Base-by-base conservation (phyloP, 2,797 vertebrate species). In the Mus caroli region DNA sequence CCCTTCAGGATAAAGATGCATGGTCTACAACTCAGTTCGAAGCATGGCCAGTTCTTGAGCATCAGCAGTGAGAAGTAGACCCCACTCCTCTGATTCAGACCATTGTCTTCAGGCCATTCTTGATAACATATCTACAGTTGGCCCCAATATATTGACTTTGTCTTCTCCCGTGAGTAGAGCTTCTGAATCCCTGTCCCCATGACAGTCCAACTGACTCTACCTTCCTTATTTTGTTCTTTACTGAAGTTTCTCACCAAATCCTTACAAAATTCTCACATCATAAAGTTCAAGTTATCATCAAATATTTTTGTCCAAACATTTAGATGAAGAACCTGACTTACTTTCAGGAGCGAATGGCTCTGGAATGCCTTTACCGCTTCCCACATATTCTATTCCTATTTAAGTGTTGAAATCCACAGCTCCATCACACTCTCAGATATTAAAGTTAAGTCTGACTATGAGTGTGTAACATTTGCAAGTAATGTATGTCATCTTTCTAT, bases 401-500 rank as follows among this genome's bases (percentile, higher is more conserved):
- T 96, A 94, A 93, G 56, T 92, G 26, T 76, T 90, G 83, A 92
- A 96, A 85, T 83, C 60, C 83, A 76, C 31, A 94, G 73, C 7
- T 92, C n/a, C 4, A 19, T 31, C 52, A 69, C 73, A 92, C 19
- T 37, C 54, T 95, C 20, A 67, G 88, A 95, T 62, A 96, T 94
- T 97, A 96, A 90, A 95, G 85, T 97, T 96, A 96, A 96, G 82
- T 96, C 96, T 94, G 85, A 94, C 46, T 78, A 67, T 46, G 88
- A 79, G 93, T 95, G 88, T 71, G 62, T 64, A 95, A 96, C 56
- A 94, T 97, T 97, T 92, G 62, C 90, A 94, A 96, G 76, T 92
- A 96, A 97, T 97, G 94, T 85, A 84, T 96, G 87, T 92, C 94
- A 84, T 96, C 77, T 96, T 93, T 88, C 90, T 95, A 69, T 71